Evolutionary conservation across 2,113 vertebrate genomes (phyloP).

Genomic region (Pseudopodoces humilis): DNA sequence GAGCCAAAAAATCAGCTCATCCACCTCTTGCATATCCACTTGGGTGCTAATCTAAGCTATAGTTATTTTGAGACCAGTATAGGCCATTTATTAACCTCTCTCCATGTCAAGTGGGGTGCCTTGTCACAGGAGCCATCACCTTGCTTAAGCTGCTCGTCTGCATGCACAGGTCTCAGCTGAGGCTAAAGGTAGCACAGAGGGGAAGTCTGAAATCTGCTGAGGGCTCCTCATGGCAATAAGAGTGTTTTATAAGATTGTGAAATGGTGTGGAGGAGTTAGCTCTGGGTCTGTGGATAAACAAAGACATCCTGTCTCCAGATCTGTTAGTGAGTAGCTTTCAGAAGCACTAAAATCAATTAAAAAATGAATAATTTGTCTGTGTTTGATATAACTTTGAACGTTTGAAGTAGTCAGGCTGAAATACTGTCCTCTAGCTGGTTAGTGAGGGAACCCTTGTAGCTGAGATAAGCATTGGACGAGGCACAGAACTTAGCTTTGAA

Average conservation of each 20-base stretch:
- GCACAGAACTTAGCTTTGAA: not conserved
- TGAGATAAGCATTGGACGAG: not conserved
- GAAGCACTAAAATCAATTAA: not conserved
- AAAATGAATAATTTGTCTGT: not conserved
- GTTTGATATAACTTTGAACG: constrained; percentile 5
- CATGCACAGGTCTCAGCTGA: not conserved
- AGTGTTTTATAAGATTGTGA: not conserved
- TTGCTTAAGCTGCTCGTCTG: not conserved
- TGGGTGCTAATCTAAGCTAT: not conserved
- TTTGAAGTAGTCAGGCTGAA: not conserved
- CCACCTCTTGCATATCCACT: not conserved
- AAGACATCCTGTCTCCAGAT: constrained; percentile 45
- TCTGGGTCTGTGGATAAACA: not conserved
- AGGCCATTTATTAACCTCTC: not conserved
- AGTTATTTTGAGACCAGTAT: not conserved
- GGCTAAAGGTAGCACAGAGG: not conserved
- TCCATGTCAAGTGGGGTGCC: not conserved
- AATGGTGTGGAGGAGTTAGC: not conserved
- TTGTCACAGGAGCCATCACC: not conserved
- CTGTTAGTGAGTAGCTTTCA: constrained; percentile 14
- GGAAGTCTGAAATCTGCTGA: not conserved
- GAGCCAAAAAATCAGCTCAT: not conserved
- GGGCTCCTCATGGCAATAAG: not conserved
- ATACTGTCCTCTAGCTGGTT: not conserved
- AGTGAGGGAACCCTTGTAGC: not conserved